Conservation (phyloP, 2,888 invertebrate genomes). For the Rhingia campestris region DNA sequence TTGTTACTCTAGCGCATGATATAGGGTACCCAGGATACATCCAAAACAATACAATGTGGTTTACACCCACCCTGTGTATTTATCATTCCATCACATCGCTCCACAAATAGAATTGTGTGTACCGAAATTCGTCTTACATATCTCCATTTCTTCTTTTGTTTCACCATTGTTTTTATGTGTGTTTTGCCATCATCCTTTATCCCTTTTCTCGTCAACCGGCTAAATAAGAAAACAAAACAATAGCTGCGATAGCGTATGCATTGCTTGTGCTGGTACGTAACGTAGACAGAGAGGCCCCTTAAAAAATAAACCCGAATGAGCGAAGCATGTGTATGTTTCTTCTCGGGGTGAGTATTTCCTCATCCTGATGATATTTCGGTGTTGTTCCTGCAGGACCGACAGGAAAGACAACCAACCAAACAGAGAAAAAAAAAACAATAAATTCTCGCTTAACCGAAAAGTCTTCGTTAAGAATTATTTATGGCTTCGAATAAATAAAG, state of each 20-base stretch:
- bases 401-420: conserved; percentile 37
- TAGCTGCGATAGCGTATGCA: conserved; percentile 60
- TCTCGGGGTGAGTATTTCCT: conserved; percentile 35
- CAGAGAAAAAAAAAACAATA: conserved; percentile 56
- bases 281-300: too few relatives aligned
- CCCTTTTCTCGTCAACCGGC: conserved; percentile 49
- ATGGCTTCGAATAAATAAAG: conserved; percentile 78
- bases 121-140: conserved; percentile 4
- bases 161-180: conserved; percentile 52
- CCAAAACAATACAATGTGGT: not conserved
- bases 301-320: conserved; percentile 22
- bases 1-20: not conserved
- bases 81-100: not conserved
- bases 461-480: conserved; percentile 77
- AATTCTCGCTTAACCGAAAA: conserved; percentile 74
- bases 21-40: not conserved
- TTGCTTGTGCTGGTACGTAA: not conserved
- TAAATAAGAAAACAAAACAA: conserved; percentile 35
- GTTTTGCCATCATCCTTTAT: conserved; percentile 48
- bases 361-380: conserved; percentile 56
- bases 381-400: conserved; percentile 45
- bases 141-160: conserved; percentile 12
- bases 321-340: conserved; percentile 39
- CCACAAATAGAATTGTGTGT: conserved; percentile 25
- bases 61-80: conserved; percentile 24